These are phyloP conservation scores for Halcyon senegalensis DNA, from an alignment of 2,113 vertebrate genomes.

Conservation along the genomic window DNA sequence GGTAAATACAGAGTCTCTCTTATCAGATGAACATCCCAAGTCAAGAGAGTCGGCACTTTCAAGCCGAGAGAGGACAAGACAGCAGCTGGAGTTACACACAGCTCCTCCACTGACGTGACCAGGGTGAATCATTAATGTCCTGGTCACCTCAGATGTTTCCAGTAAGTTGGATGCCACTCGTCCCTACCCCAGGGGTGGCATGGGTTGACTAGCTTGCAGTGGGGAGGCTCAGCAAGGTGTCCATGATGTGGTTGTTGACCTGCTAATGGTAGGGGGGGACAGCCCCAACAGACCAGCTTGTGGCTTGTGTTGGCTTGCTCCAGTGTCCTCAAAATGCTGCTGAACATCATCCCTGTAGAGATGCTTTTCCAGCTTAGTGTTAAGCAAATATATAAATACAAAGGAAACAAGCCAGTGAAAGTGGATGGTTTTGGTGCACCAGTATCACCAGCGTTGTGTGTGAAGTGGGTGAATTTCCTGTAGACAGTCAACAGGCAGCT, in stretches of 20 bases:
- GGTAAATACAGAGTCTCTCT: background rate
- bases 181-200: background rate
- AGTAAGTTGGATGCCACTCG: background rate
- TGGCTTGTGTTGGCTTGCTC: background rate
- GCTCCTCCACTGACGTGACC: background rate
- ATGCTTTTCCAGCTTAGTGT: background rate
- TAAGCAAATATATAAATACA: background rate
- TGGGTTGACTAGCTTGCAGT: rapidly evolving
- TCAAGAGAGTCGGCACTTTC: background rate
- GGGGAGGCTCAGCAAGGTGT: background rate
- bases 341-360: background rate
- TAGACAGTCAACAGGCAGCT: too few species aligned
- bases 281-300: background rate
- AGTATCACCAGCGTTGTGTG: background rate
- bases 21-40: background rate
- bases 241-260: rapidly evolving
- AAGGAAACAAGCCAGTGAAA: background rate
- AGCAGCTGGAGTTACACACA: background rate
- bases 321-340: background rate
- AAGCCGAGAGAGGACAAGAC: background rate
- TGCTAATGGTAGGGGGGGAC: rapidly evolving
- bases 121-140: too few species aligned
- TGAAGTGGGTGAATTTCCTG: background rate
- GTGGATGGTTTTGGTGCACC: background rate
- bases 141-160: background rate